Evolutionary conservation across 64 coral and sea anemone genomes (phyloP).

Genomic region (Hydrozoanthus tunicans): DNA sequence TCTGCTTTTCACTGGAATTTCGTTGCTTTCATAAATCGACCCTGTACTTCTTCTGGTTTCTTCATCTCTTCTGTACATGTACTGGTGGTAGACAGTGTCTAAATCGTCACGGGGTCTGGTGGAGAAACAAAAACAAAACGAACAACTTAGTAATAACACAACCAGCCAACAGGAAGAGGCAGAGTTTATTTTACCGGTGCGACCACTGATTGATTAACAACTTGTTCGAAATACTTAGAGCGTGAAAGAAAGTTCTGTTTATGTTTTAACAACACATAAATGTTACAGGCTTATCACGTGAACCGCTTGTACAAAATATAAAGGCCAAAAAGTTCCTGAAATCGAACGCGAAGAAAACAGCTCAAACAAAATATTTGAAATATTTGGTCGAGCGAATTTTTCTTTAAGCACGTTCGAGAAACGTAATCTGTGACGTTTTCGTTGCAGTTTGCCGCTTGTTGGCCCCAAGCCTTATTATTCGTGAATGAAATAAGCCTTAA

Average conservation of each 20-base stretch:
- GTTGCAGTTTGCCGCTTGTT: constrained; percentile 23
- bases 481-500: constrained; percentile 3
- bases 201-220: constrained; percentile 14
- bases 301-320: not conserved
- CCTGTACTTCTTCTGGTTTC: constrained; percentile 92
- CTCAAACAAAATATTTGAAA: constrained; percentile 56
- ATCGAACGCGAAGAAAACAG: constrained; percentile 30
- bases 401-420: constrained; percentile 56
- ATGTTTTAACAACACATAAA: not conserved
- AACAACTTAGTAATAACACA: constrained; percentile 11
- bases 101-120: constrained; percentile 81
- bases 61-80: constrained; percentile 88
- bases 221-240: constrained; percentile 29
- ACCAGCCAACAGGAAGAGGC: not conserved
- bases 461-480: constrained; percentile 6
- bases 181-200: constrained; percentile 8
- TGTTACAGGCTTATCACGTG: not conserved
- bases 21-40: constrained; percentile 84
- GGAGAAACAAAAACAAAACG: constrained; percentile 31
- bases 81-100: constrained; percentile 46
- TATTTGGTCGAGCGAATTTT: constrained; percentile 49
- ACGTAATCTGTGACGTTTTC: constrained; percentile 36
- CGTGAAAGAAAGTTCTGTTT: constrained; percentile 1
- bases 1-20: constrained; percentile 63
- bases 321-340: not conserved